Base-by-base conservation (phyloP, 2,113 vertebrate genomes). In the Seriola quinqueradiata region DNA sequence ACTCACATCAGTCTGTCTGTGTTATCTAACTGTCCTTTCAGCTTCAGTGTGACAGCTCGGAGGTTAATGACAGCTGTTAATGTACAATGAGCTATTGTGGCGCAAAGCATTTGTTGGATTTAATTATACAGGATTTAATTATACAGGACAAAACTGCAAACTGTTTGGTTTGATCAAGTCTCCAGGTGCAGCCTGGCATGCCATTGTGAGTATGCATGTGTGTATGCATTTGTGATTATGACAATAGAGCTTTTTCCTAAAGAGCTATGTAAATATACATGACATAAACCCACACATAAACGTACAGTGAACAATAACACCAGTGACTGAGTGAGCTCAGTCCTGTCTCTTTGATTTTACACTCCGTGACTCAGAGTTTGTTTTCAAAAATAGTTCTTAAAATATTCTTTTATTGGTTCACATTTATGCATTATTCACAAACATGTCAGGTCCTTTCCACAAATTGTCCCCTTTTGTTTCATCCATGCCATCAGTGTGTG, bases 81-180 rank as follows among this genome's bases (percentile, higher is more conserved):
- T 82, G 84, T 42, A 73, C 79, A 87, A 79, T 81, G 69, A 85
- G 44, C 32, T 19, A 67, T 68, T 89, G 79, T 81, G 21, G 28
- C 1, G 14, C 19, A 12, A 46, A 4, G 14, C 28, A 82, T 82
- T 44, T 87, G 66, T 87, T 73, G 44, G 42, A 61, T 87, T 87
- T 86, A 77, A 92, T 90, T 85, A 87, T 66, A 83, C 58, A 61
- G 63, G 72, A 83, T 87, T 87, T 84, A 77, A 92, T 90, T 85
- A 87, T 66, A 83, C 54, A 61, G 63, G 72, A 83, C 61, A 76
- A 52, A 25, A 17, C 9, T 8, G 58, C 14, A 8, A 42, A 42
- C 25, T 0, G 75, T 79, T 66, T 25, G 73, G 71, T 89, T 93
- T 85, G 71, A 86, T 86, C 61, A 61, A 64, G 48, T 77, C 80